phyloP scores from a whole-genome alignment of 2,797 vertebrate genomes.

The Eurystomus glaucurus region DNA sequence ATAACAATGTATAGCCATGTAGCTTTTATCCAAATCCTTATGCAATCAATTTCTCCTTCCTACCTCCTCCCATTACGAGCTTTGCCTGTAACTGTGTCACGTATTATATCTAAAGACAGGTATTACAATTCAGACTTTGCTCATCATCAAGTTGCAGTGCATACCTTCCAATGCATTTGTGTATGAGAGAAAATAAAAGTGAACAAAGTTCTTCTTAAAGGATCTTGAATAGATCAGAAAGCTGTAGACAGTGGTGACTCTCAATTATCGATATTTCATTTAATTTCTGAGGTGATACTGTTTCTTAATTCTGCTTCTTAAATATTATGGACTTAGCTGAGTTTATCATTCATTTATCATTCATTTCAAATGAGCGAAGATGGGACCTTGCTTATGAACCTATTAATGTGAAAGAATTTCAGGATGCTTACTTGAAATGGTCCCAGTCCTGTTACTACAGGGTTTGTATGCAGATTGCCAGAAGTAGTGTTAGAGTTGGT shows the following conservation, averaged over 20 bases:
- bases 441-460: not conserved
- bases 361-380: not conserved
- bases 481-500: not conserved
- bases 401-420: not conserved
- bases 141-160: not conserved
- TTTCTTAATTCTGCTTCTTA: not conserved
- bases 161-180: not conserved
- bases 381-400: not conserved
- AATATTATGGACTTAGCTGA: not conserved
- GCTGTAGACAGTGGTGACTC: not conserved
- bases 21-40: not conserved
- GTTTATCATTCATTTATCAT: not conserved
- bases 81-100: not conserved
- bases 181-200: not conserved
- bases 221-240: not conserved
- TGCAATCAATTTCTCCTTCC: not conserved
- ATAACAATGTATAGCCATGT: not conserved
- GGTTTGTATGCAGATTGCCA: not conserved
- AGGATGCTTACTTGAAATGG: not conserved
- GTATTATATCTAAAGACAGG: not conserved
- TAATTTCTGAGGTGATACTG: not conserved
- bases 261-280: not conserved
- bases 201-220: not conserved
- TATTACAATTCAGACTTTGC: not conserved
- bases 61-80: not conserved